These are phyloP conservation scores for Leptocoma aspasia DNA, from an alignment of 2,113 vertebrate species.

Conservation along the genomic window DNA sequence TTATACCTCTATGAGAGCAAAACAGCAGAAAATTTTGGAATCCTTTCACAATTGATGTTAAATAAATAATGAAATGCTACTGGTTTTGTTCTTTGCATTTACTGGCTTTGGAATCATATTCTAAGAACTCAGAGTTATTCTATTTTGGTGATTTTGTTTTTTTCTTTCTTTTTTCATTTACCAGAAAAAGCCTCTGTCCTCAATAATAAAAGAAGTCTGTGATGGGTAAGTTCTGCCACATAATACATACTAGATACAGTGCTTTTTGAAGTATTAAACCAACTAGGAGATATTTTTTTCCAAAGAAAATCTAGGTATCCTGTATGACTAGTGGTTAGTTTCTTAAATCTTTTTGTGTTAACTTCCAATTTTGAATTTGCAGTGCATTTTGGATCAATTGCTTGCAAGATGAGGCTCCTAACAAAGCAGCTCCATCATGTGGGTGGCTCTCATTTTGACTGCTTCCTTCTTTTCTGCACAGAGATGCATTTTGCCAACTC, in stretches of 20 bases:
- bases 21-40: background rate
- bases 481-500: background rate
- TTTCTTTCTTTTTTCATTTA: conserved; percentile 18
- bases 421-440: background rate
- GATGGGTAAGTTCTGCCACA: conserved; percentile 86
- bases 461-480: background rate
- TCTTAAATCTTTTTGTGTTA: background rate
- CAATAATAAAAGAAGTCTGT: conserved; percentile 98
- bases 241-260: background rate
- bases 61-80: background rate
- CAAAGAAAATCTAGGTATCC: background rate
- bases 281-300: background rate
- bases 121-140: conserved; percentile 2
- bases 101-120: background rate
- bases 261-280: background rate
- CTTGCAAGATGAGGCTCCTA: background rate
- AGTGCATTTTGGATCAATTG: background rate
- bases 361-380: background rate
- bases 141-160: background rate
- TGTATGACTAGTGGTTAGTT: background rate
- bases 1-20: background rate
- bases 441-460: background rate
- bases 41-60: background rate
- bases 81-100: background rate
- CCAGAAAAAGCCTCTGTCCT: conserved; percentile 96